Evolutionary conservation across 2,113 vertebrate genomes (phyloP), one percentile per base, ranked within the genome.

Genomic region (Nannobrachium achirus): DNA sequence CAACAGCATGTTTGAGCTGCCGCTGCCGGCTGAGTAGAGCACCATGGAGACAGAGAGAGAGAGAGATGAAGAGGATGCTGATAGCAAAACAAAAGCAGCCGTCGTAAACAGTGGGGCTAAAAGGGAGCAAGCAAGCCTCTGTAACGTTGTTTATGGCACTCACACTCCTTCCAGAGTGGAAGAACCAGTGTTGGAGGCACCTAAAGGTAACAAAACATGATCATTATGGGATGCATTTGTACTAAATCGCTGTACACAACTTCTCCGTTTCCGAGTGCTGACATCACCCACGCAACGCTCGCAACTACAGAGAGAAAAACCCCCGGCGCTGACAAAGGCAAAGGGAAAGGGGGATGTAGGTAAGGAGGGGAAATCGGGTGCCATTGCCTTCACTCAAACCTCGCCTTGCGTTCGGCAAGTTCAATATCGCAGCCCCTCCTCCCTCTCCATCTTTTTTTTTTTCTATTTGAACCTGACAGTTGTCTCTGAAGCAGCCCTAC

Each of bases 141-240:
- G 75, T 71, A 75, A 77, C 73, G 25, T 33, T 88, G 83, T 88
- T 90, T 84, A 84, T 56, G 55, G 64, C 57, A 2, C 61, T 82
- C 76, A 59, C 71, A 82, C 83, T 86, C 84, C 79, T 86, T 85
- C 79, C 73, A 80, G 71, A 82, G 75, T 66, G 77, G 82, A 67
- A 66, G 72, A 89, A 82, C 81, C 40, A 52, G 74, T 77, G 72
- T 83, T 84, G 79, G 78, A 86, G 82, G 82, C 82, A 83, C 85
- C 89, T 75, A 86, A 89, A 91, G 87, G 87, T 76, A 90, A 90
- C 88, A 91, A 92, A 92, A 92, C 88, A 92, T 76, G 86, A 93
- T 92, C 89, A 92, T 93, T 93, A 92, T 86, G 82, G 86, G 89
- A 81, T 89, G 89, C 87, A 90, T 93, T 92, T 92, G 90, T 91